Evolutionary conservation across 2,888 invertebrate species (phyloP).

Genomic region (Rhaphigaster nebulosa): DNA sequence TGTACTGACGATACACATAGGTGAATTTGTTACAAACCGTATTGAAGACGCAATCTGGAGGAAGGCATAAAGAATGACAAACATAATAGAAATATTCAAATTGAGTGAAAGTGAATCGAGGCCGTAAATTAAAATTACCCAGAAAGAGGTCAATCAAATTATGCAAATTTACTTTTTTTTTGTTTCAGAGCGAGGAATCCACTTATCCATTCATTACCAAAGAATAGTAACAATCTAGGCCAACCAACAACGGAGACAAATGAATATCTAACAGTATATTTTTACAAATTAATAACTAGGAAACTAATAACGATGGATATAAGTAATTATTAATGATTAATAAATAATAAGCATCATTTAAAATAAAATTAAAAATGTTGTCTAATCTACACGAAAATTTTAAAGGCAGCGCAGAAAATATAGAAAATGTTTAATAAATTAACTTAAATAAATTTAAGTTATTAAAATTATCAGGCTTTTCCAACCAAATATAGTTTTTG

Average conservation of each 20-base stretch:
- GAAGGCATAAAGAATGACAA: neutral
- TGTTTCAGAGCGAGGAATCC: neutral
- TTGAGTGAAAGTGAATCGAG: neutral
- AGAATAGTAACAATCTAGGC: neutral
- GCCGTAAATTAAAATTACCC: neutral
- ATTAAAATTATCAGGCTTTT: no score
- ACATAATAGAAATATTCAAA: neutral
- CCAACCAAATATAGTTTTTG: no score
- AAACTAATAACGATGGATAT: neutral
- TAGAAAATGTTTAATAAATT: no score
- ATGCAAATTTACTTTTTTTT: constrained; percentile 1
- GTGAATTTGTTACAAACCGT: neutral
- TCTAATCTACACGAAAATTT: no score
- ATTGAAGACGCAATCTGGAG: neutral
- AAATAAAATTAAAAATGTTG: no score
- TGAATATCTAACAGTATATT: neutral
- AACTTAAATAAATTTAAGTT: no score
- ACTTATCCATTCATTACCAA: constrained; percentile 11
- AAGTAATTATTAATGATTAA: neutral
- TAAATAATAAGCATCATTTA: no score
- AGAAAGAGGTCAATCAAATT: constrained; percentile 10
- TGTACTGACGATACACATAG: neutral
- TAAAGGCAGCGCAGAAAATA: no score
- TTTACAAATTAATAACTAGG: neutral
- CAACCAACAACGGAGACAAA: neutral